Evolutionary conservation across 2,113 vertebrate genomes (phyloP).

Genomic region (Neogale vison): DNA sequence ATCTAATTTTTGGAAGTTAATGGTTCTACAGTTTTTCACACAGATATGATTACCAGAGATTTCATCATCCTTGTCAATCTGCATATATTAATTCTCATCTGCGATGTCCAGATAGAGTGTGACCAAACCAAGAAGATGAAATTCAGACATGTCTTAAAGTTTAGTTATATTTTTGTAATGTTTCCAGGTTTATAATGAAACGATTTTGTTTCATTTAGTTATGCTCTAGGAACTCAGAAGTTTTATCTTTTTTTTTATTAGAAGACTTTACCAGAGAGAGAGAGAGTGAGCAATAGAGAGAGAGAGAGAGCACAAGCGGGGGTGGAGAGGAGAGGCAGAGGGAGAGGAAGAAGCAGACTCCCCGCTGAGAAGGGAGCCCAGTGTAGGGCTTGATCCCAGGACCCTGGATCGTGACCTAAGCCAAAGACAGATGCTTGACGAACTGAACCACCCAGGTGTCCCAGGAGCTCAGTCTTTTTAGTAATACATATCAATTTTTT

Average conservation of each 20-base stretch:
- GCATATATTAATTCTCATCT: background rate
- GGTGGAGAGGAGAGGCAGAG: background rate
- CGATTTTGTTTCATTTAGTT: background rate
- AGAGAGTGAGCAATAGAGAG: background rate
- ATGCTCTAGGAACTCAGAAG: background rate
- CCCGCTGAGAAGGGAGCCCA: background rate
- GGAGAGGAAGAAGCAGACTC: background rate
- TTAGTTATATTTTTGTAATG: background rate
- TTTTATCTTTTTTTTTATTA: background rate
- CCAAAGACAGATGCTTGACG: background rate
- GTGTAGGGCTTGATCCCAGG: background rate
- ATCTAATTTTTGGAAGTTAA: background rate
- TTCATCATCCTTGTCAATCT: background rate
- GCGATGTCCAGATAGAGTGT: background rate
- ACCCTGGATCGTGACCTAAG: background rate
- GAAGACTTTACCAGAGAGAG: too few relatives aligned
- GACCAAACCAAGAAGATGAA: background rate
- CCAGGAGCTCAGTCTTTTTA: background rate
- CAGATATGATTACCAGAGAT: background rate
- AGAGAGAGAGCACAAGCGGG: background rate
- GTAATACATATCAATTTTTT: background rate
- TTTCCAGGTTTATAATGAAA: background rate
- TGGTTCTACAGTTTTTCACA: background rate
- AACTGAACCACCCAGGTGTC: background rate
- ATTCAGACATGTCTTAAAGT: background rate